phyloP scores from a whole-genome alignment of 2,113 vertebrate species.

The Noctilio leporinus region DNA sequence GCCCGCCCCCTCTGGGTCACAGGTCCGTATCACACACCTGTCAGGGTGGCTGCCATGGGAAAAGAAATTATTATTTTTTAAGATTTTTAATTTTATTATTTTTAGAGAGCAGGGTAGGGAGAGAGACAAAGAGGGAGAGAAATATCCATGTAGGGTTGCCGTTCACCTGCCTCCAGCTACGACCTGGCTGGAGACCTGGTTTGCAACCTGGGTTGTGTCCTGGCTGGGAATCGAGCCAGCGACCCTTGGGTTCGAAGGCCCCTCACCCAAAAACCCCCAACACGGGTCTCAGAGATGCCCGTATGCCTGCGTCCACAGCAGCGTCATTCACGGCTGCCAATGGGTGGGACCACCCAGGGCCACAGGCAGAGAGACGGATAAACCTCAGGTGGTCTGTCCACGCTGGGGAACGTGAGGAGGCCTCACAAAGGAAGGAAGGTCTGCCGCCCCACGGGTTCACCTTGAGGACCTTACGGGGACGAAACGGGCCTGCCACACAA shows the following conservation, averaged over 20 bases:
- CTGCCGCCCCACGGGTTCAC: rapidly evolving
- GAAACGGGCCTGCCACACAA: not conserved
- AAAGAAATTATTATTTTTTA: too few species aligned
- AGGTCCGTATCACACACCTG: not conserved
- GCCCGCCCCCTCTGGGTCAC: not conserved
- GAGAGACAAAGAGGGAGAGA: too few species aligned
- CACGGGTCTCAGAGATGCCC: not conserved
- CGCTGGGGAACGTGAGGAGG: rapidly evolving
- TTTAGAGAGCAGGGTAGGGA: too few species aligned
- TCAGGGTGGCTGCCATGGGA: not conserved
- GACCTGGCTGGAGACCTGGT: too few species aligned
- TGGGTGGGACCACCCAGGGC: rapidly evolving
- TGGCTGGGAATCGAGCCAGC: too few species aligned
- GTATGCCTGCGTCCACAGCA: rapidly evolving
- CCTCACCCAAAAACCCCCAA: not conserved
- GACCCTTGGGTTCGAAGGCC: too few species aligned
- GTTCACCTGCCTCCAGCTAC: too few species aligned
- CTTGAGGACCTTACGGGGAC: rapidly evolving
- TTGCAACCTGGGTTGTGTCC: too few species aligned
- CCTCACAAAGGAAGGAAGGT: rapidly evolving
- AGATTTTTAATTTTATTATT: too few species aligned
- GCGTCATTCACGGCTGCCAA: rapidly evolving
- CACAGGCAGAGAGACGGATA: rapidly evolving
- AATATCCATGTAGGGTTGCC: too few species aligned
- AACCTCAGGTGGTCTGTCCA: rapidly evolving